Conservation (phyloP, 2,888 invertebrate species). For the Homarus gammarus region DNA sequence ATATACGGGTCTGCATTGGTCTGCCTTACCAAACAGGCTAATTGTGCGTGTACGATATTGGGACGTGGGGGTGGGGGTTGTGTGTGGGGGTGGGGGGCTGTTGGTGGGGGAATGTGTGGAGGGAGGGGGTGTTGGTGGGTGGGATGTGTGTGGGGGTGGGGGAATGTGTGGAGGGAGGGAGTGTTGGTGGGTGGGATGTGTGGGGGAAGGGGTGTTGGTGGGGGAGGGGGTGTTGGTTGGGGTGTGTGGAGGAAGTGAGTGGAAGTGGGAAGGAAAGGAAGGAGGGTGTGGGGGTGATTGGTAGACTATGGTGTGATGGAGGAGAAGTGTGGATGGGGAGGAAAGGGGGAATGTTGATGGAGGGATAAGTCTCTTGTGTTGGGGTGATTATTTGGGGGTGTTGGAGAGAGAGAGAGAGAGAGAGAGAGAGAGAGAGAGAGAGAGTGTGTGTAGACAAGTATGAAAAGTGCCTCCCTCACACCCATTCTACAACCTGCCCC, state of each 20-base stretch:
- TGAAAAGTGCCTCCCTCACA: no score
- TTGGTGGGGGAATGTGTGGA: not conserved
- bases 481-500: no score
- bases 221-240: no score
- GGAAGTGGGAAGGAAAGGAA: no score
- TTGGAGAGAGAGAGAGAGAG: no score
- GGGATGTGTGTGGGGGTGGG: not conserved
- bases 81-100: not conserved
- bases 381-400: not conserved
- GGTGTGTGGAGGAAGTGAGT: no score
- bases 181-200: not conserved
- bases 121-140: not conserved
- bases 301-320: not conserved
- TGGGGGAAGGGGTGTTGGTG: no score
- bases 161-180: not conserved
- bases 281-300: not conserved
- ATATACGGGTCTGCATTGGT: slow-evolving; percentile 1
- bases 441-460: not conserved
- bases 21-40: not conserved
- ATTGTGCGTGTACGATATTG: not conserved
- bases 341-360: no score
- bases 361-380: not conserved
- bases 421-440: not conserved
- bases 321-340: not conserved
- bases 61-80: slow-evolving; percentile 5